Percentiles rank a stretch among this genome's conserved stretches.
phyloP scores from a whole-genome alignment of 2,888 invertebrate genomes.

The Eupithecia abbreviata region DNA sequence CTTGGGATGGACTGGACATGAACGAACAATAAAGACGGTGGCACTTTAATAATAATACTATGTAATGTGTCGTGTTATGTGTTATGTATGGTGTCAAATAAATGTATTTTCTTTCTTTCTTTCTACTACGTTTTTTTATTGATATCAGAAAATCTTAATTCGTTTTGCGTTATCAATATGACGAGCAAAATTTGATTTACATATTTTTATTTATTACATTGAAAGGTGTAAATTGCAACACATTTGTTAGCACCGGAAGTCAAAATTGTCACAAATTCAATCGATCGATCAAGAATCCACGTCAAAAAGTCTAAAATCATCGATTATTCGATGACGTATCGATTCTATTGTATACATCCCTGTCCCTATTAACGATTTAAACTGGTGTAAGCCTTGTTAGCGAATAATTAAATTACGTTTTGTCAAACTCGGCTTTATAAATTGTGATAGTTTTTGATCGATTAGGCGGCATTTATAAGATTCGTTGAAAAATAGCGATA shows the following conservation, averaged over 20 bases:
- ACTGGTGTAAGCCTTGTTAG: constrained; percentile 14
- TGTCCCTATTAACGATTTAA: constrained; percentile 16
- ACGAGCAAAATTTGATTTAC: background rate
- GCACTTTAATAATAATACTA: too few relatives aligned
- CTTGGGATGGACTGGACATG: too few relatives aligned
- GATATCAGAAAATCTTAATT: too few relatives aligned
- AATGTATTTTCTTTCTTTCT: too few relatives aligned
- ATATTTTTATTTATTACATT: background rate
- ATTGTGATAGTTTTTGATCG: constrained; percentile 31
- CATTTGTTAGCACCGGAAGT: background rate
- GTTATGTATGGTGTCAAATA: too few relatives aligned
- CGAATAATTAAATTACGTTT: constrained; percentile 24
- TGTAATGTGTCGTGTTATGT: too few relatives aligned
- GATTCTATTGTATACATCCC: constrained; percentile 25
- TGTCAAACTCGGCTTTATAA: constrained; percentile 6
- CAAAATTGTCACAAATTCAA: background rate
- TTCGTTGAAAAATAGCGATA: background rate
- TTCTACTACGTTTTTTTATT: too few relatives aligned
- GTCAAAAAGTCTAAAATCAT: constrained; percentile 11
- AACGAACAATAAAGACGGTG: too few relatives aligned
- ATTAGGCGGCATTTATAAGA: constrained; percentile 15
- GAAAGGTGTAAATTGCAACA: background rate
- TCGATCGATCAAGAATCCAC: constrained; percentile 8
- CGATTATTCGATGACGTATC: constrained; percentile 39
- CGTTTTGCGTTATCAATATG: background rate